A percentile compares a stretch with the other conserved stretches of the same genome.
phyloP scores from a whole-genome alignment of 2,113 vertebrate species.

The Bufo gargarizans region DNA sequence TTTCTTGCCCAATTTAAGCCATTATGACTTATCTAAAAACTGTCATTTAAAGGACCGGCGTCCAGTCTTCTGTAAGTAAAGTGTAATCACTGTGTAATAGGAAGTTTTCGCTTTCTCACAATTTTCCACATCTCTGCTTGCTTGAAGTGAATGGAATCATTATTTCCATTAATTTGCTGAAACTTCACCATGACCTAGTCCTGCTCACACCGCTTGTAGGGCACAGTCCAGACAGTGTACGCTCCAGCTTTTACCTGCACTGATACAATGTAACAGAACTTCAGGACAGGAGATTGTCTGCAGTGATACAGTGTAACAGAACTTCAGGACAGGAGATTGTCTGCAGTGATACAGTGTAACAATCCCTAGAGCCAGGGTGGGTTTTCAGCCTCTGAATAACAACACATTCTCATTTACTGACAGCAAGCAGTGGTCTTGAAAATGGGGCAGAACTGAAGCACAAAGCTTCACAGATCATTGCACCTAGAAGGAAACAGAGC shows the following conservation, averaged over 20 bases:
- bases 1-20: no score
- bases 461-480: no score
- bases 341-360: background rate
- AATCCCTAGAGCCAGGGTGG: background rate
- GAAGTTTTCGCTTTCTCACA: background rate
- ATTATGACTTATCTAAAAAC: background rate
- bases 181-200: no score
- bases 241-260: background rate
- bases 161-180: no score
- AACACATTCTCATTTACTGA: background rate
- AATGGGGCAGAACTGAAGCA: no score
- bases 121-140: background rate
- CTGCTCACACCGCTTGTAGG: no score
- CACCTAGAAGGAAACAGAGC: no score
- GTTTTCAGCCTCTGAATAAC: no score
- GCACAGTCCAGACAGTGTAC: background rate
- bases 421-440: background rate
- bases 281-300: no score
- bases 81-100: no score
- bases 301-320: background rate
- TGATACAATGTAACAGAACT: background rate
- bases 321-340: background rate
- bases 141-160: background rate
- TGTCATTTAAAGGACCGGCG: background rate
- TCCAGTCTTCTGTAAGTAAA: no score